A percentile compares a stretch with the other conserved stretches of the same genome.
phyloP scores from a whole-genome alignment of 2,113 vertebrate genomes.

The Chamaetylas fuelleborni region DNA sequence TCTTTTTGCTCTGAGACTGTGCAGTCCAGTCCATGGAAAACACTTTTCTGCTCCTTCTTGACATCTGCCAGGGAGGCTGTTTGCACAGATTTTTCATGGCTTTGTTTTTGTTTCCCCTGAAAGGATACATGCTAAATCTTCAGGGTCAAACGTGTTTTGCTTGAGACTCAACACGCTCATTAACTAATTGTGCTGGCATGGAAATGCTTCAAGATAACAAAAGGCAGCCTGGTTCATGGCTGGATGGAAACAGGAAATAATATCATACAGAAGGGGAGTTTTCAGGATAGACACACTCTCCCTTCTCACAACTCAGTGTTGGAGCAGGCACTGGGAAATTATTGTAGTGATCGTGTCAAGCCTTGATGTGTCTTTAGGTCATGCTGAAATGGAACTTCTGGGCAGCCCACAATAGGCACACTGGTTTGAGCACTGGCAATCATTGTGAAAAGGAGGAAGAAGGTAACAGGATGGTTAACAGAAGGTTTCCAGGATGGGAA shows the following conservation, averaged over 20 bases:
- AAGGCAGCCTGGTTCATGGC: neutral
- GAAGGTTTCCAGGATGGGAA: neutral
- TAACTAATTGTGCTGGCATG: slow-evolving; percentile 14
- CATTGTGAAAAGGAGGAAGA: neutral
- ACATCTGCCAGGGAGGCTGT: neutral
- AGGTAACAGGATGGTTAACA: neutral
- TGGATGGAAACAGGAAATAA: neutral
- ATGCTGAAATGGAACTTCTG: neutral
- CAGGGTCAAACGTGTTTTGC: neutral
- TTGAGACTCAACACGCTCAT: neutral
- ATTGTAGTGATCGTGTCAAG: neutral
- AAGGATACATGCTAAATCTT: neutral
- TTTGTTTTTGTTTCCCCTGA: neutral
- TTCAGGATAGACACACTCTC: neutral
- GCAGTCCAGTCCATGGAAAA: neutral
- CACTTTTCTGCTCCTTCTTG: neutral
- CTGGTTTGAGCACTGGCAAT: neutral
- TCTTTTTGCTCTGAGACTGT: neutral
- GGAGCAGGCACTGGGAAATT: neutral
- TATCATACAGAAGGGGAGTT: neutral
- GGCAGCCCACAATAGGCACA: neutral
- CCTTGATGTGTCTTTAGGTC: neutral
- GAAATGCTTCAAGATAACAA: neutral
- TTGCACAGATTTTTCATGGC: neutral
- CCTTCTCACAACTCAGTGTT: rapidly evolving